These are phyloP conservation scores for Caradrina clavipalpis DNA, from an alignment of 2,888 invertebrate genomes.

Conservation along the genomic window DNA sequence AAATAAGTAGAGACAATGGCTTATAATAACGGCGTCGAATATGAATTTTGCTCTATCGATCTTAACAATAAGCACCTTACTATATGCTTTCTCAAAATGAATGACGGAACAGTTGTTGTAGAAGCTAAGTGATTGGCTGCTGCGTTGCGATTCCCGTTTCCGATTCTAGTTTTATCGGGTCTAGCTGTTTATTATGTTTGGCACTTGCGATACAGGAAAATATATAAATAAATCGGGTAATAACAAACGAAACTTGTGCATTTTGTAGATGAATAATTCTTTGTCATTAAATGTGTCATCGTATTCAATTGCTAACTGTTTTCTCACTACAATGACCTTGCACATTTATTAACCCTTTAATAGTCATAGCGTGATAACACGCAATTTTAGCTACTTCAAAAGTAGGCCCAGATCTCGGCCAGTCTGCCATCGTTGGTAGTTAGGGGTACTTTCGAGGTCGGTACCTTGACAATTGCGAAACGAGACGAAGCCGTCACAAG, in stretches of 20 bases:
- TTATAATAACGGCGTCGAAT: too few relatives aligned
- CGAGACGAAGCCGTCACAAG: slow-evolving; percentile 46
- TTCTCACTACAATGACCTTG: slow-evolving; percentile 25
- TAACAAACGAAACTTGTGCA: too few relatives aligned
- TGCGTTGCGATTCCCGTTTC: too few relatives aligned
- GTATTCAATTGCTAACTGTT: slow-evolving; percentile 14
- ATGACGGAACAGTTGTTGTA: too few relatives aligned
- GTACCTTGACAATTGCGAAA: slow-evolving; percentile 56
- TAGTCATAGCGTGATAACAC: slow-evolving; percentile 28
- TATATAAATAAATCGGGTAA: too few relatives aligned
- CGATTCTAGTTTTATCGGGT: too few relatives aligned
- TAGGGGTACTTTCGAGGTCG: slow-evolving; percentile 53
- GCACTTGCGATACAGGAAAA: too few relatives aligned
- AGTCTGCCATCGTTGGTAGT: slow-evolving; percentile 29
- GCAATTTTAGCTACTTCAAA: slow-evolving; percentile 25
- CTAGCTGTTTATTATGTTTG: too few relatives aligned
- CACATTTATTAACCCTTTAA: slow-evolving; percentile 11
- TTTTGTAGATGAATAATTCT: too few relatives aligned
- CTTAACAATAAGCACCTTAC: neutral
- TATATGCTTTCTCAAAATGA: neutral
- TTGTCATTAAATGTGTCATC: neutral
- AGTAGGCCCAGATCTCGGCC: slow-evolving; percentile 30
- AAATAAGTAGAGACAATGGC: neutral
- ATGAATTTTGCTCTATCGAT: neutral
- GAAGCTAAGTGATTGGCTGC: too few relatives aligned